A percentile compares a stretch with the other conserved stretches of the same genome.
phyloP scores from a whole-genome alignment of 2,113 vertebrate genomes.

The Pimephales promelas region DNA sequence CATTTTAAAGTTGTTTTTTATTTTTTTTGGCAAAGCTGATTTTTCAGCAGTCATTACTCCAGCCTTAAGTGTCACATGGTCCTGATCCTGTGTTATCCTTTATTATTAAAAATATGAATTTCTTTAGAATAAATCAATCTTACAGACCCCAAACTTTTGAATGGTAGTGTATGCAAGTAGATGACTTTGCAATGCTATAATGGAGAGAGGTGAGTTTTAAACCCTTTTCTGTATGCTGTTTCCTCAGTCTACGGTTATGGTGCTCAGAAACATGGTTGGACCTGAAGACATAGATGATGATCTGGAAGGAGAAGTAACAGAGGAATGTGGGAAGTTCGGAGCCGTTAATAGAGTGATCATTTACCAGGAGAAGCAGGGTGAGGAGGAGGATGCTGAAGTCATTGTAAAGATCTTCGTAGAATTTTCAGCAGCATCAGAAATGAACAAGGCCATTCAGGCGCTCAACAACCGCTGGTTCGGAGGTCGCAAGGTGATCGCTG shows the following conservation, averaged over 20 bases:
- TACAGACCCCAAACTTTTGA: too few relatives aligned
- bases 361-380: slow-evolving; percentile 94
- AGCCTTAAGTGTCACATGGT: too few relatives aligned
- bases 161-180: too few relatives aligned
- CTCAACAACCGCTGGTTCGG: slow-evolving; percentile 94
- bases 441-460: slow-evolving; percentile 91
- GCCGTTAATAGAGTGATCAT: slow-evolving; percentile 90
- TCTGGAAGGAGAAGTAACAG: slow-evolving; percentile 91
- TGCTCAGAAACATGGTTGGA: slow-evolving; percentile 94
- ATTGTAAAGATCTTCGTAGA: slow-evolving; percentile 96
- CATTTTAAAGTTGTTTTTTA: too few relatives aligned
- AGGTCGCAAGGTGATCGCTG: slow-evolving; percentile 87
- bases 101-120: too few relatives aligned
- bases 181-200: neutral
- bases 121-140: too few relatives aligned
- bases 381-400: slow-evolving; percentile 91
- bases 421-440: slow-evolving; percentile 86
- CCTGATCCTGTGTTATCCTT: too few relatives aligned
- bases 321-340: slow-evolving; percentile 93
- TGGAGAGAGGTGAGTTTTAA: neutral
- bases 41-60: too few relatives aligned
- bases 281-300: slow-evolving; percentile 93
- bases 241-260: slow-evolving; percentile 90
- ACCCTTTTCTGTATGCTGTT: neutral
- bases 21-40: too few relatives aligned